These are phyloP conservation scores for Sminthopsis crassicaudata DNA, from an alignment of 2,113 vertebrate species.

Conservation along the genomic window DNA sequence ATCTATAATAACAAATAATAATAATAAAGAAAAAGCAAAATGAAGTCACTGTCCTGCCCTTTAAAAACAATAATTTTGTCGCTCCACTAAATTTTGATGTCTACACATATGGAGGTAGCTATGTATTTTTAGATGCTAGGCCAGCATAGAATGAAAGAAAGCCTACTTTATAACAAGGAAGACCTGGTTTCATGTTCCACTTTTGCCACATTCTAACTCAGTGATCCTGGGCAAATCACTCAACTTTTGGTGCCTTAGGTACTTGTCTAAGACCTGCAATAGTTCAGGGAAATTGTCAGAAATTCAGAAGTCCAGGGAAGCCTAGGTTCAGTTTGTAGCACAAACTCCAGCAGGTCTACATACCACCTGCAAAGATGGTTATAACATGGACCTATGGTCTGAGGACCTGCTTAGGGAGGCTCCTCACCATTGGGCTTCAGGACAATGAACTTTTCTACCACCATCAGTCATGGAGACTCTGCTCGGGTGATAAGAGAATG, in stretches of 20 bases:
- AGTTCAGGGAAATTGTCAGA: not conserved
- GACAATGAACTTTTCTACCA: not conserved
- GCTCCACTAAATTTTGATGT: not conserved
- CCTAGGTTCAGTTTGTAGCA: not conserved
- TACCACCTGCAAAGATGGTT: not conserved
- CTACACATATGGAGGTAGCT: not conserved
- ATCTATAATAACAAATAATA: conserved; percentile 36
- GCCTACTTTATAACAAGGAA: not conserved
- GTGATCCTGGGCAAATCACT: not conserved
- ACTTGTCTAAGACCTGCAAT: not conserved
- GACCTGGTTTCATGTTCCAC: not conserved
- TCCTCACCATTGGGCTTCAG: not conserved
- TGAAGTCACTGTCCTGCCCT: not conserved
- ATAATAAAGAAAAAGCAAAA: conserved; percentile 27
- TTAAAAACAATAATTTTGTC: not conserved
- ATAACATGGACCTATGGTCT: not conserved
- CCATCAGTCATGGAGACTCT: not conserved
- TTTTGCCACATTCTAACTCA: not conserved
- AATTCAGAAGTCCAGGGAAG: not conserved
- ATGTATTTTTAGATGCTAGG: not conserved
- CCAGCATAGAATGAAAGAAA: not conserved
- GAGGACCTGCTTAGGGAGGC: not conserved
- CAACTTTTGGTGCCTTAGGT: not conserved
- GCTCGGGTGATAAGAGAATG: not conserved
- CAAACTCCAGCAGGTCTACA: not conserved